A percentile compares a stretch with the other conserved stretches of the same genome.
phyloP scores from a whole-genome alignment of 2,113 vertebrate species.

The Myiozetetes cayanensis region DNA sequence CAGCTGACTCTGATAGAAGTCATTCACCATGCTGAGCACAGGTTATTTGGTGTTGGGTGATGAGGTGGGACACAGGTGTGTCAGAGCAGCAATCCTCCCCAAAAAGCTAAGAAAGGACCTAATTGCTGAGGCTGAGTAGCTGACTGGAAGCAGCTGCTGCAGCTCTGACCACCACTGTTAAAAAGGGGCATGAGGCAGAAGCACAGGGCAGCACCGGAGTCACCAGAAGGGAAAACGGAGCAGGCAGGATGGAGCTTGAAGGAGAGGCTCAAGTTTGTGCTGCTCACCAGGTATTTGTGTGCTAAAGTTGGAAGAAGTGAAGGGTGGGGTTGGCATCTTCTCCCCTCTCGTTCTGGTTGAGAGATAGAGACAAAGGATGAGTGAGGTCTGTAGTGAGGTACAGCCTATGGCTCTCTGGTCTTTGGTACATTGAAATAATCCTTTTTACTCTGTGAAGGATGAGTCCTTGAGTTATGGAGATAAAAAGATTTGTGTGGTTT shows the following conservation, averaged over 20 bases:
- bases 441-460: neutral
- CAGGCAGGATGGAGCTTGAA: rapidly evolving
- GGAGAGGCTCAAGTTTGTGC: rapidly evolving
- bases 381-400: neutral
- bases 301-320: neutral
- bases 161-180: neutral
- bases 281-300: neutral
- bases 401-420: rapidly evolving
- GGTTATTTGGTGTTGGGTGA: neutral
- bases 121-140: neutral
- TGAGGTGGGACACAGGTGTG: neutral
- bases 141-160: neutral
- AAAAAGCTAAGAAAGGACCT: neutral
- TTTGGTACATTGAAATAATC: neutral
- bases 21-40: neutral
- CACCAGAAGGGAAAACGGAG: rapidly evolving
- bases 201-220: rapidly evolving
- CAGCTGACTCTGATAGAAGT: neutral
- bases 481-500: neutral
- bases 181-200: neutral
- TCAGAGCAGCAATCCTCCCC: neutral
- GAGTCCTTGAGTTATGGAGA: neutral
- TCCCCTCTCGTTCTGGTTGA: rapidly evolving
- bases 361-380: too few relatives aligned
- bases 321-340: rapidly evolving